Evolutionary conservation across 2,797 vertebrate species (phyloP), one percentile per base, ranked within the genome.

Genomic region (Danio albolineatus): DNA sequence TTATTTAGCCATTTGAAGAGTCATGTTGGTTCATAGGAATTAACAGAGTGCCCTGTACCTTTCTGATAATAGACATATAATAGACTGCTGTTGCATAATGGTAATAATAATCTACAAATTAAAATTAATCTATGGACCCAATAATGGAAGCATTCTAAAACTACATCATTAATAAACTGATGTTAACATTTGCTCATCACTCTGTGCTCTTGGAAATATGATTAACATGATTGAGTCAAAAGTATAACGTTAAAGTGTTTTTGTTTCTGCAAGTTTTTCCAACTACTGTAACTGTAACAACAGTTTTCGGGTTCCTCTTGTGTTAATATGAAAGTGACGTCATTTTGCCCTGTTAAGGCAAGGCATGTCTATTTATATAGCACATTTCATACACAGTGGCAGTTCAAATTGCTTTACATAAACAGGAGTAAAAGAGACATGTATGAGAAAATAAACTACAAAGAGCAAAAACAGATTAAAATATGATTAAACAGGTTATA

Each of bases 1-100:
- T 21, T 66, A 48, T 66, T 66, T 66, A 66, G 51, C 46, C 28
- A 51, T 51, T 38, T 51, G 54, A 41, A 71, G 49, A 54, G n/a
- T n/a, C 36, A 70, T 39, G 48, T 39, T 69, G 16, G 10, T 17
- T 69, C 16, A 38, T 49, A 70, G 54, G 6, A 19, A 13, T 39
- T 10, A 53, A 70, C 4, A 6, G 67, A 28, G 6, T n/a, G n/a
- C 48, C 4, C 66, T 44, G 12, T 17, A 10, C 61, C 48, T 46
- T n/a, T 7, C 53, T n/a, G 16, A 7, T 17, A 28, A 1, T 28
- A 28, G 21, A 8, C 13, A 53, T 53, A 7, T 17, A 28, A 28
- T 28, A 28, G 21, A 8, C 7, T 53, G 49, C n/a, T 54, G n/a
- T 41, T 10, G 36, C 36, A 28, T 28, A 1, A n/a, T n/a, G n/a